Percentiles rank a stretch among this genome's conserved stretches.
Evolutionary conservation across 2,113 vertebrate genomes (phyloP).

Genomic region (Isurus oxyrinchus): DNA sequence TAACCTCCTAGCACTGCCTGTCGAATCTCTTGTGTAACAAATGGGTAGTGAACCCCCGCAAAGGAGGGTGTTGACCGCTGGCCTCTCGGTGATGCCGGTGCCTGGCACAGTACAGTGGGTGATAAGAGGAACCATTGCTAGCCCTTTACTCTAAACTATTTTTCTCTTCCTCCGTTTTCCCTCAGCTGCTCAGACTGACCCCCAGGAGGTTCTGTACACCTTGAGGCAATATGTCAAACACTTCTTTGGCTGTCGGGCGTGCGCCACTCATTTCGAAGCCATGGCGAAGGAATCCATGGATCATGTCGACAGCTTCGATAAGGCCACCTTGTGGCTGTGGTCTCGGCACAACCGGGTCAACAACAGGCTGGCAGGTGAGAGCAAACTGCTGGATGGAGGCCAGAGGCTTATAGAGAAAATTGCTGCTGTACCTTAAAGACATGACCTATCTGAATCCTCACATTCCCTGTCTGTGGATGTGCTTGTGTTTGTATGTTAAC

Average conservation of each 20-base stretch:
- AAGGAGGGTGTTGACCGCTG: not conserved
- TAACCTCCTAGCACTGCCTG: not conserved
- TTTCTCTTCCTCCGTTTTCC: not conserved
- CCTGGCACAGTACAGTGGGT: not conserved
- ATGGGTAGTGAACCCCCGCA: not conserved
- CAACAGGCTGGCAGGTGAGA: slow-evolving; percentile 74
- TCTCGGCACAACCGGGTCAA: slow-evolving; percentile 81
- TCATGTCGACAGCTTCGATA: slow-evolving; percentile 45
- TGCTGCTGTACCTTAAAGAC: not conserved
- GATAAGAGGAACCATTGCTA: not conserved
- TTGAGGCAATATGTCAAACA: slow-evolving; percentile 67
- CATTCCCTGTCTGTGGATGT: not conserved
- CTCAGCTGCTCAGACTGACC: slow-evolving; percentile 46
- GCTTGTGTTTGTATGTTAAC: not conserved
- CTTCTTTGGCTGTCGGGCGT: slow-evolving; percentile 80
- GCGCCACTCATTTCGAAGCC: slow-evolving; percentile 75
- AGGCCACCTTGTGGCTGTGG: slow-evolving; percentile 79
- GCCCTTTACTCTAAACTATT: not conserved
- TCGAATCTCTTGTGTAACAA: not conserved
- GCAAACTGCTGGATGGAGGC: not conserved
- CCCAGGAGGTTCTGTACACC: slow-evolving; percentile 66
- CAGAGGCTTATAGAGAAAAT: not conserved
- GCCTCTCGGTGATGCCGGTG: not conserved
- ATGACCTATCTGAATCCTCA: not conserved
- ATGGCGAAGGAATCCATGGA: slow-evolving; percentile 69